Conservation (phyloP, 2,888 invertebrate species). For the Agonopterix alstromeriana region DNA sequence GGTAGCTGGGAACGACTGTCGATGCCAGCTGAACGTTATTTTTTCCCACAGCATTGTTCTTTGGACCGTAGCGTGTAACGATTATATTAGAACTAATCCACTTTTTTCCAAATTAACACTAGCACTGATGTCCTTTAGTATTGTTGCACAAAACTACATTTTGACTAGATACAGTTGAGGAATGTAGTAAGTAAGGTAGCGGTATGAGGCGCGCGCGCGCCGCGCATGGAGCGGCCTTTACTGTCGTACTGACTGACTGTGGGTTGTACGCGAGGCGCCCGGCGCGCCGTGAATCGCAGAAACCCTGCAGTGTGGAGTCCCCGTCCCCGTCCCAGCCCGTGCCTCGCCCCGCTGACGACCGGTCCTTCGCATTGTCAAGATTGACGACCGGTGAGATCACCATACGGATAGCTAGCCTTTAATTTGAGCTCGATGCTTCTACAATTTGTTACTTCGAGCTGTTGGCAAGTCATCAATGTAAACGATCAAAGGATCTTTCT, state of each 20-base stretch:
- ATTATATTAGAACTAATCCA: slow-evolving; percentile 38
- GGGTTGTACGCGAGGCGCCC: slow-evolving; percentile 33
- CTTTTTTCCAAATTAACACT: slow-evolving; percentile 39
- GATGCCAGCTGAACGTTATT: slow-evolving; percentile 78
- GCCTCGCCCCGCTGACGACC: slow-evolving; percentile 43
- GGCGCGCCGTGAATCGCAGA: slow-evolving; percentile 62
- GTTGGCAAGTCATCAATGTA: slow-evolving; percentile 13
- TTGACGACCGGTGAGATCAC: slow-evolving; percentile 73
- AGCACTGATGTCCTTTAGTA: slow-evolving; percentile 26
- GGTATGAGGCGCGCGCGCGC: slow-evolving; percentile 61
- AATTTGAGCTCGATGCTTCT: slow-evolving; percentile 44
- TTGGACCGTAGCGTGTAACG: slow-evolving; percentile 67
- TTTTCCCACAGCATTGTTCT: slow-evolving; percentile 78
- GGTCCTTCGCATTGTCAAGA: slow-evolving; percentile 72
- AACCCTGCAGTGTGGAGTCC: slow-evolving; percentile 51
- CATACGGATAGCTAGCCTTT: slow-evolving; percentile 35
- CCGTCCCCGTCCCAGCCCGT: slow-evolving; percentile 45
- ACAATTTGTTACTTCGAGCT: slow-evolving; percentile 17
- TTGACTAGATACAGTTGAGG: slow-evolving; percentile 50
- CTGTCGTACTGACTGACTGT: slow-evolving; percentile 51
- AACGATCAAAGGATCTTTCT: too few species aligned
- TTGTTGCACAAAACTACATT: slow-evolving; percentile 42
- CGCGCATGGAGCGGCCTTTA: slow-evolving; percentile 57
- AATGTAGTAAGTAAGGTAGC: slow-evolving; percentile 35
- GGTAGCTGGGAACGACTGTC: slow-evolving; percentile 74